Evolutionary conservation across 2,888 invertebrate genomes (phyloP).

Genomic region (Ophioninae sp.): DNA sequence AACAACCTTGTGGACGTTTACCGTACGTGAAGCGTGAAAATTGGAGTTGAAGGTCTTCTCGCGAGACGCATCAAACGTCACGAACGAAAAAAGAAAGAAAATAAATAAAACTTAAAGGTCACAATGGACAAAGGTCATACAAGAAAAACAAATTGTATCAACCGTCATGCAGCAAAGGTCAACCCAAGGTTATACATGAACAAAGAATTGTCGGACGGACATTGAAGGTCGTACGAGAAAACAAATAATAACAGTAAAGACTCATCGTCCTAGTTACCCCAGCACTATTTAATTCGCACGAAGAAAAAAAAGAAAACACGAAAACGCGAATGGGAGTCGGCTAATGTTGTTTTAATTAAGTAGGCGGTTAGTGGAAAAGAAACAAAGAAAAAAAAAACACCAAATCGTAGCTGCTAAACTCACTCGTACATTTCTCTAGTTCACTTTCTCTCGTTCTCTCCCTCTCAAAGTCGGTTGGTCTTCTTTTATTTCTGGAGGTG

Average conservation of each 20-base stretch:
- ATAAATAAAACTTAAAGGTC: too few species aligned
- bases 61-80: neutral
- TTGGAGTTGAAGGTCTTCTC: neutral
- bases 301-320: neutral
- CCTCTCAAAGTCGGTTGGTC: constrained; percentile 37
- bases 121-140: neutral
- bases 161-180: neutral
- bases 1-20: too few species aligned
- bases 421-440: constrained; percentile 60
- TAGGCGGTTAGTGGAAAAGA: constrained; percentile 76
- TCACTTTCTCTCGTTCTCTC: constrained; percentile 60
- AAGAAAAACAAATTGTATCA: neutral
- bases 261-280: constrained; percentile 6
- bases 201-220: too few species aligned
- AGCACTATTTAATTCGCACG: constrained; percentile 18
- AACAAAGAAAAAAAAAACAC: too few species aligned
- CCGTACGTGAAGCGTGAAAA: neutral
- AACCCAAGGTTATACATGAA: too few species aligned
- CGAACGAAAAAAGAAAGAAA: too few species aligned
- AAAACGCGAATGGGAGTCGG: constrained; percentile 57
- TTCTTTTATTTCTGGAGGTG: constrained; percentile 75
- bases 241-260: too few species aligned
- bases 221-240: too few species aligned
- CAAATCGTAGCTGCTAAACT: constrained; percentile 42
- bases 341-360: constrained; percentile 81